Base-by-base conservation (phyloP, 2,113 vertebrate species). In the Rhea americana region DNA sequence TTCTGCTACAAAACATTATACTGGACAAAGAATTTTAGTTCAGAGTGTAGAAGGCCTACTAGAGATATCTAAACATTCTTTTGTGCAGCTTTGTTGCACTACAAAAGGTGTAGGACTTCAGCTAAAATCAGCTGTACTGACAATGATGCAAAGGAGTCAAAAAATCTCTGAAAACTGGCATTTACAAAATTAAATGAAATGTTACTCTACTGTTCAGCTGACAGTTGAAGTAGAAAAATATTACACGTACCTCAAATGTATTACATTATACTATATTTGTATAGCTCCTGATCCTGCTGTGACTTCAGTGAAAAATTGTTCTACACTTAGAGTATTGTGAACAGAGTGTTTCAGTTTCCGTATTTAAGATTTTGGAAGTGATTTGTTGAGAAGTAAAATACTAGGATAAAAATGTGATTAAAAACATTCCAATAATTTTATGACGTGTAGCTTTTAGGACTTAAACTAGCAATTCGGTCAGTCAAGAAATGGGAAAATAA, bases 401-500 rank as follows among this genome's bases (percentile, higher is more conserved):
- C 1, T 47, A 37, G 55, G 51, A 28, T 77, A 56, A 93, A 92
- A 72, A 51, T 43, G 3, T 45, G 21, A 55, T 63, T 51, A 77
- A 41, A 83, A 63, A 24, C 41, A 51, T 39, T 35, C 26, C 0
- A 0, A 7, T 85, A 74, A 62, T 25, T 74, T 82, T 25, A 6
- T 59, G n/a, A 66, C 30, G 47, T 72, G 8, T 0, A 1, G 63
- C 76, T 75, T 85, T 19, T 63, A 77, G 3, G 9, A 53, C 10
- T 79, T 87, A 72, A 77, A 51, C 47, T 74, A n/a, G 74, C 41
- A 87, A 59, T 91, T 30, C 61, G 59, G 6, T 85, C 59, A 59
- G 53, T 73, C 35, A 67, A 84, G 56, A 86, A 63, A 51, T 25
- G 4, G 83, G 13, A 17, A 32, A 43, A 37, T 75, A 62, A 25